A percentile compares a stretch with the other conserved stretches of the same genome.
Conservation (phyloP, 2,888 invertebrate species). For the Conistra vaccinii region DNA sequence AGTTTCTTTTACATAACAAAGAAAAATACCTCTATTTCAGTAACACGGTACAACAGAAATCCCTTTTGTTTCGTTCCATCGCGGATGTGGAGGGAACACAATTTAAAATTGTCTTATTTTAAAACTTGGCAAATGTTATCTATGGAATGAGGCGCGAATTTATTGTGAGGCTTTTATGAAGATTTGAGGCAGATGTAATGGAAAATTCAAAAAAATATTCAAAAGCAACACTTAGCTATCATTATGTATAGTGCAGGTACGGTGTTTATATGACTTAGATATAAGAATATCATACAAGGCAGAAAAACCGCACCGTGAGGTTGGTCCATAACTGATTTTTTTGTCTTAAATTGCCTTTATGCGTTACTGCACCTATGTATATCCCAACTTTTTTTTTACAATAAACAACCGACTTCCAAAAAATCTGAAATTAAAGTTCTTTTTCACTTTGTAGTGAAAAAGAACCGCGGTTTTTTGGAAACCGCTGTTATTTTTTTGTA, state of each 20-base stretch:
- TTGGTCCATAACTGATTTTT: too few species aligned
- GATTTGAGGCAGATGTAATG: conserved; percentile 10
- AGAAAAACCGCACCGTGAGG: background rate
- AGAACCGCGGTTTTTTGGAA: too few species aligned
- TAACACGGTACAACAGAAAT: conserved; percentile 56
- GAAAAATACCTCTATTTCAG: conserved; percentile 59
- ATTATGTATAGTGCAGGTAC: background rate
- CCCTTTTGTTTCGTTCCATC: conserved; percentile 57
- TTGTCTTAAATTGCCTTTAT: too few species aligned
- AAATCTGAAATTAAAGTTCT: too few species aligned
- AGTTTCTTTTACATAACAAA: conserved; percentile 54
- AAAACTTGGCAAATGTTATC: conserved; percentile 52
- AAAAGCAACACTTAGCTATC: background rate
- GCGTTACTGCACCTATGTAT: too few species aligned
- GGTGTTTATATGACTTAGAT: too few species aligned
- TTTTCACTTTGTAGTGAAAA: too few species aligned
- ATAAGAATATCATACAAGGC: too few species aligned
- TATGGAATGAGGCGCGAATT: conserved; percentile 42
- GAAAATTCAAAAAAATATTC: background rate
- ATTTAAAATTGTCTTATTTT: conserved; percentile 65
- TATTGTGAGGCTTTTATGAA: conserved; percentile 18
- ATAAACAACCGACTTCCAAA: too few species aligned
- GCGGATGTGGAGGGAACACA: conserved; percentile 46
- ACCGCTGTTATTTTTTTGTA: too few species aligned
- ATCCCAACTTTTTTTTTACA: too few species aligned